These are phyloP conservation scores for Phylloscopus whistleri DNA, from an alignment of 2,113 vertebrate species.

Conservation along the genomic window DNA sequence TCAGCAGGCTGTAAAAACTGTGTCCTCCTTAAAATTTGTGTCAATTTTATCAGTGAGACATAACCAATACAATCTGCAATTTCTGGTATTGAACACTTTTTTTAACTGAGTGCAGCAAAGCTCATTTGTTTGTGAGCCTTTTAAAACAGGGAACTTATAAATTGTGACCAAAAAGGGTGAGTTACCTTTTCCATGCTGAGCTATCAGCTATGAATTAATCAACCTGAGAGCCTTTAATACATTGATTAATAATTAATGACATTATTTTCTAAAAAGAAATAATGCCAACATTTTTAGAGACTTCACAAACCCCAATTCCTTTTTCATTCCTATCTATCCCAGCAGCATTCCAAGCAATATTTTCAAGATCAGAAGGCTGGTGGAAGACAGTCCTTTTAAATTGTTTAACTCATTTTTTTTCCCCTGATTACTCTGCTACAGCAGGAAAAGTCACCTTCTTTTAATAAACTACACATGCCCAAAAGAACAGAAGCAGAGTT, in stretches of 20 bases:
- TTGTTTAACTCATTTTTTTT: not conserved
- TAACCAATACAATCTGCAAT: not conserved
- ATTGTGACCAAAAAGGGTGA: not conserved
- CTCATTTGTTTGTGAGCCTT: not conserved
- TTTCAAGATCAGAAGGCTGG: not conserved
- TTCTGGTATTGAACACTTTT: not conserved
- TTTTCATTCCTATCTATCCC: not conserved
- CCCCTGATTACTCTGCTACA: not conserved
- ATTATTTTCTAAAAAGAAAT: not conserved
- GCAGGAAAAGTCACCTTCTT: slow-evolving; percentile 14
- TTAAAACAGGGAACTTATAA: not conserved
- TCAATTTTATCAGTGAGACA: not conserved
- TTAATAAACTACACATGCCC: slow-evolving; percentile 6
- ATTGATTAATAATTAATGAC: not conserved
- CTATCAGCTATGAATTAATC: not conserved
- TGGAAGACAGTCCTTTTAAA: not conserved
- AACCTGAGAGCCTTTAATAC: not conserved
- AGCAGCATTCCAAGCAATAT: not conserved
- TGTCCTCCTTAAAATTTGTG: not conserved
- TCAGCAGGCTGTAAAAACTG: not conserved
- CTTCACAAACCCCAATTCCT: not conserved
- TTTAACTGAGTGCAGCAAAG: not conserved
- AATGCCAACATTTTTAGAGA: not conserved
- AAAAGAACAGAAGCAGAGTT: not conserved
- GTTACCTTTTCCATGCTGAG: not conserved